Evolutionary conservation across 2,113 vertebrate genomes (phyloP), one percentile per base, ranked within the genome.

Genomic region (Misgurnus anguillicaudatus): DNA sequence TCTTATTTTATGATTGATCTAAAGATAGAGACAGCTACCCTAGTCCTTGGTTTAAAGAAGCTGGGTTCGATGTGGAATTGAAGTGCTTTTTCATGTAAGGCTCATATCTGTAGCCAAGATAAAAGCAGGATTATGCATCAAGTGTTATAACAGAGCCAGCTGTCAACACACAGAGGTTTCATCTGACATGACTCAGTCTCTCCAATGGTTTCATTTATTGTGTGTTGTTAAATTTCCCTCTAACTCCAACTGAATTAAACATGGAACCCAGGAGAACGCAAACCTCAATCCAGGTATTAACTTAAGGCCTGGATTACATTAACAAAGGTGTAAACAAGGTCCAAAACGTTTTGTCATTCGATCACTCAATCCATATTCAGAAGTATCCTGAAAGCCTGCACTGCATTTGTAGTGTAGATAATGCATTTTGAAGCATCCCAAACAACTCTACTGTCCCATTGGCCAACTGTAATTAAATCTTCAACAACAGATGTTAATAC

Each of bases 21-120:
- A 64, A 74, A 58, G 31, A 31, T 14, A 19, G 9, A 42, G 45
- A 79, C 48, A n/a, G 6, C 21, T 47, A 62, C 70, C 9, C 76
- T 64, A 38, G 0, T 53, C 9, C n/a, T 16, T 6, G 16, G 64
- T 75, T 70, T 48, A 24, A 57, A 70, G 68, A 42, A 68, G 19
- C 31, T 57, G 7, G 2, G 10, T 45, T 69, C 39, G 10, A 31
- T 62, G 60, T 61, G 62, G 13, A 38, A 42, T 53, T 31, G 14
- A 5, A 21, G 63, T 38, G 38, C 13, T 47, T 66, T 51, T 36
- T 31, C 47, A 16, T 42, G 31, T 48, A n/a, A 53, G 14, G 14
- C 42, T 31, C 36, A 16, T 24, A 48, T 24, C 21, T 64, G 9
- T 38, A 65, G 31, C 0, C 6, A 63, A 51, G 39, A 48, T 55